A percentile compares a stretch with the other conserved stretches of the same genome.
Conservation (phyloP, 1,140 invertebrate genomes). For the Stegodyphus dumicola region DNA sequence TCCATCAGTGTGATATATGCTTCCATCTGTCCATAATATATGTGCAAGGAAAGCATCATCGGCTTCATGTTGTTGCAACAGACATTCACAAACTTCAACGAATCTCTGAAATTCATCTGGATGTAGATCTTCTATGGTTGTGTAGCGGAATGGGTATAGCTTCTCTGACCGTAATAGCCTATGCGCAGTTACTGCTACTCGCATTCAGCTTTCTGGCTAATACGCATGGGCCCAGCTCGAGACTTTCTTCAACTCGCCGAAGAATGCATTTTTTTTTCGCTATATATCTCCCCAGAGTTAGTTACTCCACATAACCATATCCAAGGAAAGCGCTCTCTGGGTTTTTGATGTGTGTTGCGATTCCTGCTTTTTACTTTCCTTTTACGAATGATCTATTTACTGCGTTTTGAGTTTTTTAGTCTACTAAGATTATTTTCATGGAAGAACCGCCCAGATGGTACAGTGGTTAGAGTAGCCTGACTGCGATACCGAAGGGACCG, state of each 20-base stretch:
- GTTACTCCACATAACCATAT: too few species aligned
- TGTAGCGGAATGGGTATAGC: constrained; percentile 5
- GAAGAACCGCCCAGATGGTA: too few species aligned
- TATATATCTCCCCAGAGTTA: too few species aligned
- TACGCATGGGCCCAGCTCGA: neutral
- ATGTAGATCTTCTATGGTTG: neutral
- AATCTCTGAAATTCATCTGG: neutral
- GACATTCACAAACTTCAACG: neutral
- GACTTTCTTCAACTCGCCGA: neutral
- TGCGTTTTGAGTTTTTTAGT: too few species aligned
- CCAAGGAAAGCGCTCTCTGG: too few species aligned
- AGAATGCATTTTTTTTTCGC: too few species aligned
- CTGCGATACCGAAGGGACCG: too few species aligned
- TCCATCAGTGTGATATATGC: neutral
- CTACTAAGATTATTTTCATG: too few species aligned
- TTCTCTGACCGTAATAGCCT: constrained; percentile 2
- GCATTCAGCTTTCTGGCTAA: neutral
- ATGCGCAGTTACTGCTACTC: constrained; percentile 2
- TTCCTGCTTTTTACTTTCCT: too few species aligned
- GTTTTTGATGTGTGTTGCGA: too few species aligned
- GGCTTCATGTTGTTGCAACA: constrained; percentile 10
- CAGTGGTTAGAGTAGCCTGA: too few species aligned
- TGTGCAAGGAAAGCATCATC: neutral
- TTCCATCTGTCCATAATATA: constrained; percentile 6
- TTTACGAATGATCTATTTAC: too few species aligned